phyloP scores from a whole-genome alignment of 1,140 invertebrate genomes.

The Conopomorpha cramerella region DNA sequence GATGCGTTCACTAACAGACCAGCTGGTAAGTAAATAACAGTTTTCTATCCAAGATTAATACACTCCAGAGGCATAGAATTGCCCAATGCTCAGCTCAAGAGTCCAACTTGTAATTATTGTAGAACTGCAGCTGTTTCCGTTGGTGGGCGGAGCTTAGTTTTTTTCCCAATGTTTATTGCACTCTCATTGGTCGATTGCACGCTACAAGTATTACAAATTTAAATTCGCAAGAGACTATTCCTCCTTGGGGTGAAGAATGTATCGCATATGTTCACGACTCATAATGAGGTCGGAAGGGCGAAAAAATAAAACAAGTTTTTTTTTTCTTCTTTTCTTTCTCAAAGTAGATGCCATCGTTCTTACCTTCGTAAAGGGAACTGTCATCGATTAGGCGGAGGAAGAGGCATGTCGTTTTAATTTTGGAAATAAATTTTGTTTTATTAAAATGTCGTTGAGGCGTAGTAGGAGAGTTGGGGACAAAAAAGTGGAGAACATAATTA shows the following conservation, averaged over 20 bases:
- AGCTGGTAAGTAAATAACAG: background rate
- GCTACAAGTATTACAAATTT: conserved; percentile 40
- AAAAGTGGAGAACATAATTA: no score
- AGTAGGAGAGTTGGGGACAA: no score
- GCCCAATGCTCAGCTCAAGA: conserved; percentile 29
- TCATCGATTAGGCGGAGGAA: no score
- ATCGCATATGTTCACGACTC: conserved; percentile 38
- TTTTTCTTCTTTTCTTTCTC: no score
- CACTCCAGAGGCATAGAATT: conserved; percentile 4
- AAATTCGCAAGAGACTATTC: conserved; percentile 45
- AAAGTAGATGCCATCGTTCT: no score
- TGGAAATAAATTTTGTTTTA: no score
- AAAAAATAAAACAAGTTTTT: no score
- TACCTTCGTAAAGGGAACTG: no score
- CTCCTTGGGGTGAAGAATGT: conserved; percentile 34
- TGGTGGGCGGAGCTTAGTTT: conserved; percentile 30
- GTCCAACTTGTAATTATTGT: conserved; percentile 32
- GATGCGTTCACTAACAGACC: no score
- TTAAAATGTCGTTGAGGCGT: no score
- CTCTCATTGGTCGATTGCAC: conserved; percentile 34
- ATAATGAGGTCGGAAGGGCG: conserved; percentile 25
- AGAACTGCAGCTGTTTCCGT: conserved; percentile 51
- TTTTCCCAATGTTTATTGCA: conserved; percentile 38
- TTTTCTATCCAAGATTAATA: conserved; percentile 13
- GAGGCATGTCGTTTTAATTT: no score